These are phyloP conservation scores for Magallana ariakensis DNA, from an alignment of 1,140 invertebrate species.

Conservation along the genomic window DNA sequence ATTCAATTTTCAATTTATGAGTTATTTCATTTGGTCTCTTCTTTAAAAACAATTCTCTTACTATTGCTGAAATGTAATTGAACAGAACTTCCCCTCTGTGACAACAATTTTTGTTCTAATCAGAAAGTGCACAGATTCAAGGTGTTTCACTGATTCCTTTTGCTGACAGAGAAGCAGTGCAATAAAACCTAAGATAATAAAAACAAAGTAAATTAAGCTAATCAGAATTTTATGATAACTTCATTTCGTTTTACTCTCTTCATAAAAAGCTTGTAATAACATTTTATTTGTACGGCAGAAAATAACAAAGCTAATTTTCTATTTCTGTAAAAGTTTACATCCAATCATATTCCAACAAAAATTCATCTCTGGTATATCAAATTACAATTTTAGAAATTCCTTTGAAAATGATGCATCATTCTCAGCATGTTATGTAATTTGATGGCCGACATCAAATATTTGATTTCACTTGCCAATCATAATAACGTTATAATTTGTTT, in stretches of 20 bases:
- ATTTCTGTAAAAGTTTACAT: background rate
- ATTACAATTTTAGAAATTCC: background rate
- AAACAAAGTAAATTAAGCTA: background rate
- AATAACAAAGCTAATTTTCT: slow-evolving; percentile 23
- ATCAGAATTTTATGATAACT: slow-evolving; percentile 27
- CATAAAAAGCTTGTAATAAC: slow-evolving; percentile 27
- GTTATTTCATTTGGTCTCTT: no score
- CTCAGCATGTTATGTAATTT: slow-evolving; percentile 8
- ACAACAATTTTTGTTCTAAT: no score
- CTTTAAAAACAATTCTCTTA: no score
- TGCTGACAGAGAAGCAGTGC: no score
- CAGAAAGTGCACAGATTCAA: no score
- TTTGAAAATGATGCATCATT: background rate
- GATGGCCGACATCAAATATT: slow-evolving; percentile 16
- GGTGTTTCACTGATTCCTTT: no score
- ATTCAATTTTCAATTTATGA: no score
- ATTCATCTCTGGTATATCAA: background rate
- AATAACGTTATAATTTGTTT: slow-evolving; percentile 25
- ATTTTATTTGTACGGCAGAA: background rate
- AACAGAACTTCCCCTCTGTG: no score
- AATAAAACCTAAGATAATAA: no score
- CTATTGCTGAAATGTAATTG: no score
- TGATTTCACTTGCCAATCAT: background rate
- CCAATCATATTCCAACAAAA: slow-evolving; percentile 6
- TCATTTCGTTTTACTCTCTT: slow-evolving; percentile 6